Conservation (phyloP, 2,113 vertebrate species). For the Athene cunicularia region DNA sequence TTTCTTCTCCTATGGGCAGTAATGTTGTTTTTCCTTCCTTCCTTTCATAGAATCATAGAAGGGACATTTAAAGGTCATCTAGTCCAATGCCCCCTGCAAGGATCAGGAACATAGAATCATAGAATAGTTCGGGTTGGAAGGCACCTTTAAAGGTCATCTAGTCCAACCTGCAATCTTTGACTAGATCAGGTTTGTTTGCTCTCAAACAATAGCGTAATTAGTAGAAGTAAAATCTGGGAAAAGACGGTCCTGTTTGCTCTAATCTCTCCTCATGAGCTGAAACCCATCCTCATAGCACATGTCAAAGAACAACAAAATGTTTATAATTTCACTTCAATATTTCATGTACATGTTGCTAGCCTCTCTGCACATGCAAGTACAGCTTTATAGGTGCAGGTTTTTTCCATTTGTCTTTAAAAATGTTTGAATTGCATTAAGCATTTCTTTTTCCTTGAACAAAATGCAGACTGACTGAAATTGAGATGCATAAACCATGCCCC, state of each 20-base stretch:
- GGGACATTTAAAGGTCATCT: background rate
- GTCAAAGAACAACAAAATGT: background rate
- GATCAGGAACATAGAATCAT: background rate
- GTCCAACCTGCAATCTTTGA: background rate
- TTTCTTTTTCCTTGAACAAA: background rate
- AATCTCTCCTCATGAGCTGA: background rate
- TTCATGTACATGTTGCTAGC: background rate
- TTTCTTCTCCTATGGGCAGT: background rate
- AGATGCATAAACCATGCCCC: background rate
- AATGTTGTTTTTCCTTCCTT: background rate
- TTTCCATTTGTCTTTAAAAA: background rate
- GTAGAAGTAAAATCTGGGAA: background rate
- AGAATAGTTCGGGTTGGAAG: background rate
- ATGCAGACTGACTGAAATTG: background rate
- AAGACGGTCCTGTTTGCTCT: background rate
- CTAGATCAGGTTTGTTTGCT: background rate
- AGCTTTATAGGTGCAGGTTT: background rate
- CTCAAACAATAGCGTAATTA: background rate
- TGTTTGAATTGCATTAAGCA: background rate
- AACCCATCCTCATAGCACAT: background rate
- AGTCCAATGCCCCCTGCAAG: background rate
- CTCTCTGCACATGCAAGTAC: background rate
- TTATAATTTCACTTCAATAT: background rate
- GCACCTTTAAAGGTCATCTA: background rate
- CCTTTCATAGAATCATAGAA: background rate